Conservation (phyloP, 2,797 vertebrate genomes). For the Sylvilagus floridanus region DNA sequence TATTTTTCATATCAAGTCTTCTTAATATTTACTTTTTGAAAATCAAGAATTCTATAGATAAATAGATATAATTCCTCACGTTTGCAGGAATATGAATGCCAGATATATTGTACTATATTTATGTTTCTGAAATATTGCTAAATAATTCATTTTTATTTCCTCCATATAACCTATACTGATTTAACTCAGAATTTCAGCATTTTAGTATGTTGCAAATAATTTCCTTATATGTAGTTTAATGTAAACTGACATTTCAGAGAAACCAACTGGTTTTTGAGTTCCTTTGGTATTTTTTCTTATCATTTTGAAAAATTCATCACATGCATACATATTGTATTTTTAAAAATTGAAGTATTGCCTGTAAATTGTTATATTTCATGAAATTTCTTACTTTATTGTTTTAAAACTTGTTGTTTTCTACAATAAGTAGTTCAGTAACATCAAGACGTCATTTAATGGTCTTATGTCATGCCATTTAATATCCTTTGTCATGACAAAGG, state of each 20-base stretch:
- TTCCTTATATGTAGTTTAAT: not conserved
- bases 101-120: not conserved
- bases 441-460: not conserved
- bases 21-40: not conserved
- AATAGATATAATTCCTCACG: not conserved
- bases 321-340: not conserved
- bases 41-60: not conserved
- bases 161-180: not conserved
- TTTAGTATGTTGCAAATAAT: not conserved
- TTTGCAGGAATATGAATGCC: not conserved
- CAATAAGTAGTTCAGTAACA: not conserved
- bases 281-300: slow-evolving; percentile 8
- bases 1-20: not conserved
- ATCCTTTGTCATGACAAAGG: too few species aligned
- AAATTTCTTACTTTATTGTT: not conserved
- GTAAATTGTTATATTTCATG: not conserved
- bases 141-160: slow-evolving; percentile 35
- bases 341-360: not conserved
- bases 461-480: too few species aligned
- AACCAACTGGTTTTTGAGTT: not conserved
- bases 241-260: not conserved
- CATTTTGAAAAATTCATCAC: not conserved
- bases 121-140: not conserved
- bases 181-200: not conserved
- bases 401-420: not conserved